Conservation (phyloP, 1,140 invertebrate species). For the Drosophila subpulchrella region DNA sequence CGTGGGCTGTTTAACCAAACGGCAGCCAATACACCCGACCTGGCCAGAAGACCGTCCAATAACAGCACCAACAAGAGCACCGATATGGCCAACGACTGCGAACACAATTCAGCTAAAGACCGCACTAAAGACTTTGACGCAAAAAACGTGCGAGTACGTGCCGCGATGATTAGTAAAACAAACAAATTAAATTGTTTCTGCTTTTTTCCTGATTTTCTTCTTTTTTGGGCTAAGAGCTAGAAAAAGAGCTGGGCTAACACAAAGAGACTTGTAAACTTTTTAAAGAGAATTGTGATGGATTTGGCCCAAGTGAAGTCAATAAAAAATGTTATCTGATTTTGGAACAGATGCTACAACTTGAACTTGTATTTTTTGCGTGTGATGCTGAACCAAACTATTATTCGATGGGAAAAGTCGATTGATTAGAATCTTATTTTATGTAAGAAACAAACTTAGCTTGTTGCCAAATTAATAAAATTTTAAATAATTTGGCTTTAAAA, state of each 20-base stretch:
- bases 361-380: not conserved
- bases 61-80: slow-evolving; percentile 27
- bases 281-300: slow-evolving; percentile 13
- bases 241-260: slow-evolving; percentile 14
- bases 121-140: slow-evolving; percentile 68
- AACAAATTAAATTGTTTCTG: slow-evolving; percentile 72
- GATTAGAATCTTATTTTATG: too few species aligned
- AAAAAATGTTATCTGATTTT: not conserved
- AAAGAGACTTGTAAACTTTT: slow-evolving; percentile 32
- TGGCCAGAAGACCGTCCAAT: slow-evolving; percentile 14
- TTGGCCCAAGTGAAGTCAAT: not conserved
- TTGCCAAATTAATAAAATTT: too few species aligned
- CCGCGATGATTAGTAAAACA: slow-evolving; percentile 79
- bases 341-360: slow-evolving; percentile 4
- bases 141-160: slow-evolving; percentile 73
- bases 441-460: too few species aligned
- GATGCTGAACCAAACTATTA: too few species aligned
- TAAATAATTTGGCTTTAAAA: too few species aligned
- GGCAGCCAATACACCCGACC: slow-evolving; percentile 39
- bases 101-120: slow-evolving; percentile 59
- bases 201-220: slow-evolving; percentile 19
- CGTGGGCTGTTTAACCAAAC: slow-evolving; percentile 76
- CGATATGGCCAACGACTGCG: slow-evolving; percentile 28
- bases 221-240: slow-evolving; percentile 35
- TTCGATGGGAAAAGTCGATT: too few species aligned